These are phyloP conservation scores for Pocillopora damicornis DNA, from an alignment of 64 coral and sea anemone genomes.

Conservation along the genomic window DNA sequence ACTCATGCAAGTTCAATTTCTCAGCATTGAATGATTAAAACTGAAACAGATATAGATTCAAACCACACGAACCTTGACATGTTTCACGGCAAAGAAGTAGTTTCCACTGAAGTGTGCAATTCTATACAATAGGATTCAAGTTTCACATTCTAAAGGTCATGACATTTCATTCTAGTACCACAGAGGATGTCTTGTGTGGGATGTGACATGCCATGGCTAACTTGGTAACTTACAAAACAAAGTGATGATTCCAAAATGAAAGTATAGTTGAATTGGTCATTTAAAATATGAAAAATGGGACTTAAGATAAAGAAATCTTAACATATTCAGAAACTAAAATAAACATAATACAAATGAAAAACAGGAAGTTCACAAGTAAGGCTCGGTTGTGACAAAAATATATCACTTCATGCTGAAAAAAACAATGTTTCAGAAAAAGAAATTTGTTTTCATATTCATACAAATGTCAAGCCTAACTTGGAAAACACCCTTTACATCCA, in stretches of 20 bases:
- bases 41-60: not conserved
- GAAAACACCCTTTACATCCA: no score
- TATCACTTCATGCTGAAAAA: no score
- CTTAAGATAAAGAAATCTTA: no score
- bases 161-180: not conserved
- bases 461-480: no score
- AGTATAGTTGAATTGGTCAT: not conserved
- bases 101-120: constrained; percentile 1
- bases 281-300: no score
- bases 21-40: not conserved
- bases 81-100: not conserved
- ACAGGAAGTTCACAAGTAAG: no score
- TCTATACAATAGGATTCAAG: constrained; percentile 13
- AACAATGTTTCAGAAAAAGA: no score
- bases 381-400: no score
- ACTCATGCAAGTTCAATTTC: no score
- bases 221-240: not conserved
- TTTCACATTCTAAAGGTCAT: constrained; percentile 48
- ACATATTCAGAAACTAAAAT: no score
- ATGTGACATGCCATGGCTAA: not conserved
- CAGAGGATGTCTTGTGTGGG: not conserved
- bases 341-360: no score
- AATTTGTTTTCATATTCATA: no score
- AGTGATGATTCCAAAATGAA: constrained; percentile 6
- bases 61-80: not conserved